Evolutionary conservation across 1,140 invertebrate species (phyloP).

Genomic region (Matsumurasca onukii): DNA sequence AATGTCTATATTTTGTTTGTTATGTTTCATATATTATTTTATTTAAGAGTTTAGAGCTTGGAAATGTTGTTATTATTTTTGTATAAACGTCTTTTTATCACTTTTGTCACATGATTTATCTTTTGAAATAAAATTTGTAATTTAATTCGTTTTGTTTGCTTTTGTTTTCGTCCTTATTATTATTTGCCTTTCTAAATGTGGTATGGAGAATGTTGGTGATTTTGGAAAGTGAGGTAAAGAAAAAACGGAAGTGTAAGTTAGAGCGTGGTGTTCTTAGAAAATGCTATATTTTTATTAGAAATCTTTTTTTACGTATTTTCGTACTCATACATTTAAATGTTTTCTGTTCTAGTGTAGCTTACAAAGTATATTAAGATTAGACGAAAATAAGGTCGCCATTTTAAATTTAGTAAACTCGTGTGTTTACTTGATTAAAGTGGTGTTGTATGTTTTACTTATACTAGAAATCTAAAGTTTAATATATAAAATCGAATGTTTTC

Average conservation of each 20-base stretch:
- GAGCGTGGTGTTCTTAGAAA: not conserved
- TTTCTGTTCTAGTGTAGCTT: not conserved
- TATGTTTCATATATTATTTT: constrained; percentile 39
- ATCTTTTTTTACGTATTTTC: not conserved
- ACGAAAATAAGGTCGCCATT: not conserved
- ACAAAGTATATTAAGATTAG: not conserved
- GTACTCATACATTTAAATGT: not conserved
- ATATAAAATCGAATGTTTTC: not conserved
- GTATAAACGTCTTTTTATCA: constrained; percentile 38
- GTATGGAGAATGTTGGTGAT: not conserved
- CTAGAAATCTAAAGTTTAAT: not conserved
- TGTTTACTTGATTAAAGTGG: not conserved
- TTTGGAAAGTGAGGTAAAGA: not conserved
- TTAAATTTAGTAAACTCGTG: not conserved
- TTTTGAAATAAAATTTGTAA: constrained; percentile 39
- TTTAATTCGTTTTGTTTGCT: constrained; percentile 33
- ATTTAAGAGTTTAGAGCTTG: constrained; percentile 33
- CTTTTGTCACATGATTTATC: constrained; percentile 35
- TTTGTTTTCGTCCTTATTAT: constrained; percentile 26
- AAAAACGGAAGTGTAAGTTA: not conserved
- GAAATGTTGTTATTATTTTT: constrained; percentile 40
- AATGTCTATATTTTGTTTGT: constrained; percentile 39
- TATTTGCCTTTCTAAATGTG: not conserved
- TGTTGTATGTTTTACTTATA: not conserved
- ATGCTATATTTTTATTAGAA: not conserved